Evolutionary conservation across 2,888 invertebrate genomes (phyloP).

Genomic region (Tuberolachnus salignus): DNA sequence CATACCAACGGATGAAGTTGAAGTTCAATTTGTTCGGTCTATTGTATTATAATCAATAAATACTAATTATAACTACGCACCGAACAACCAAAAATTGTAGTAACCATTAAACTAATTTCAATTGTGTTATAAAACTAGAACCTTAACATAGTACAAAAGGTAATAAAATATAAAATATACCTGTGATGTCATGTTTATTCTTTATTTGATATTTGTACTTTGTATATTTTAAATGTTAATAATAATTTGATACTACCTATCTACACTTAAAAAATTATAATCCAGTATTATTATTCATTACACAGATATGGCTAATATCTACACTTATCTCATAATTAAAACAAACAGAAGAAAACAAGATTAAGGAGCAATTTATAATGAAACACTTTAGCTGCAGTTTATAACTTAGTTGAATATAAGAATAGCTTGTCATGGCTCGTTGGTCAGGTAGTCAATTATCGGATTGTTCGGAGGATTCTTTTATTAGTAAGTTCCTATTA

Average conservation of each 20-base stretch:
- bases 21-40: no score
- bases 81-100: no score
- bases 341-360: slow-evolving; percentile 40
- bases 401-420: slow-evolving; percentile 38
- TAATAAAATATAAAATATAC: background rate
- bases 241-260: background rate
- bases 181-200: background rate
- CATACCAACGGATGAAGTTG: no score
- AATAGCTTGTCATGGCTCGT: slow-evolving; percentile 28
- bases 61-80: no score
- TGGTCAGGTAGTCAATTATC: slow-evolving; percentile 43
- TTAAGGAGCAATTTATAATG: slow-evolving; percentile 21
- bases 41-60: no score
- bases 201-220: slow-evolving; percentile 25
- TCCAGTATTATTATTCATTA: slow-evolving; percentile 5
- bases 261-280: slow-evolving; percentile 25
- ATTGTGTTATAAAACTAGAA: background rate
- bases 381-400: background rate
- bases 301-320: slow-evolving; percentile 42
- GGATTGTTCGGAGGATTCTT: slow-evolving; percentile 48
- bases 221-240: slow-evolving; percentile 20
- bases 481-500: slow-evolving; percentile 41
- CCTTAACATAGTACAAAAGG: background rate
- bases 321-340: slow-evolving; percentile 35
- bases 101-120: no score